Evolutionary conservation across 2,113 vertebrate genomes (phyloP).

Genomic region (Calidris pugnax): DNA sequence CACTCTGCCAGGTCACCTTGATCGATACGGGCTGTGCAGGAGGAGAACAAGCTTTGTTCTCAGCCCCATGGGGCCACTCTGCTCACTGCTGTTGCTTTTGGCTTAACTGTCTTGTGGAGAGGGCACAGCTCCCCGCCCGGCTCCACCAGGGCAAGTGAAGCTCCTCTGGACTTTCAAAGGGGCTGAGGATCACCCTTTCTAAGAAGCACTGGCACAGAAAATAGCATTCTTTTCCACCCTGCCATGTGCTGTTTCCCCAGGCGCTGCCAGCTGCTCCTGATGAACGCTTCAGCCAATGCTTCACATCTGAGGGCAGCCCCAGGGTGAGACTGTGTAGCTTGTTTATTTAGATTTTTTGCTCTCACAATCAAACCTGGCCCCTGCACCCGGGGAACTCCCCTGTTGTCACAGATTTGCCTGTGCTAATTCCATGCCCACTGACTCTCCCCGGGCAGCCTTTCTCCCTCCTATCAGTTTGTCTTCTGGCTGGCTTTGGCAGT

Average conservation of each 20-base stretch:
- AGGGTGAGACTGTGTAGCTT: not conserved
- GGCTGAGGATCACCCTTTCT: not conserved
- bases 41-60: not conserved
- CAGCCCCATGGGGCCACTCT: not conserved
- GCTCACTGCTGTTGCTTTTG: not conserved
- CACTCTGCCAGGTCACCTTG: not conserved
- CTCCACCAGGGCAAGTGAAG: not conserved
- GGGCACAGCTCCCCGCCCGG: not conserved
- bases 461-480: not conserved
- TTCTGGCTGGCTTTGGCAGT: slow-evolving; percentile 13
- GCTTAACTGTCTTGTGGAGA: not conserved
- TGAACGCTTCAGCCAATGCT: accelerated
- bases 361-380: not conserved
- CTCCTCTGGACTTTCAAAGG: not conserved
- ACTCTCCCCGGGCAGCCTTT: not conserved
- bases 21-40: not conserved
- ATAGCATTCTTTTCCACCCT: not conserved
- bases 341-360: not conserved
- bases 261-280: not conserved
- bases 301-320: not conserved
- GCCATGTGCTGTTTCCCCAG: not conserved
- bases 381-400: not conserved
- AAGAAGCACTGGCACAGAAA: not conserved
- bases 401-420: not conserved
- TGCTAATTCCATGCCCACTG: not conserved